phyloP scores from a whole-genome alignment of 2,888 invertebrate species.

The Cryptocephalus moraei region DNA sequence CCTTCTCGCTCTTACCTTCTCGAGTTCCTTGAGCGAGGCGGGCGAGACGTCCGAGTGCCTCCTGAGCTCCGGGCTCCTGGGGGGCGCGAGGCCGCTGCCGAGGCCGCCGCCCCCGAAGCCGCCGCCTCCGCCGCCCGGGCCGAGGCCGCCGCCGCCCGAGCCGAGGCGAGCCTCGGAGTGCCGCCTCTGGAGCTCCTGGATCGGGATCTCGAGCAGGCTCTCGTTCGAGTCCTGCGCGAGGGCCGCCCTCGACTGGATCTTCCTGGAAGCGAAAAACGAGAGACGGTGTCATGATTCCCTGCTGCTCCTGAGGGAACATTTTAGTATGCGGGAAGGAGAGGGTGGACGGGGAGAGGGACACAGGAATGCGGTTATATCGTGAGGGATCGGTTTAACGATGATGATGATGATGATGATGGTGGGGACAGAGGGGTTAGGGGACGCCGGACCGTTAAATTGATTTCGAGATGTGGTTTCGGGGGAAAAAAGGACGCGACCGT shows the following conservation, averaged over 20 bases:
- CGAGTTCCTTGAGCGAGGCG: slow-evolving; percentile 77
- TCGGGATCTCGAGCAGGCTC: slow-evolving; percentile 69
- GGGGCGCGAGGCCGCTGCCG: slow-evolving; percentile 64
- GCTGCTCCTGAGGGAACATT: no score
- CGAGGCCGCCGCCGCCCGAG: slow-evolving; percentile 43
- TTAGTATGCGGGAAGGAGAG: no score
- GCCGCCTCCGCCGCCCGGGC: slow-evolving; percentile 41
- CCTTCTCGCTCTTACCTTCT: slow-evolving; percentile 62
- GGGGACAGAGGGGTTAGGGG: no score
- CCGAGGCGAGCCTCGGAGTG: slow-evolving; percentile 69
- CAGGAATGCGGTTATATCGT: no score
- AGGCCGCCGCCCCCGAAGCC: slow-evolving; percentile 43
- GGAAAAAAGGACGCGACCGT: no score
- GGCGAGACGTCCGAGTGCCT: slow-evolving; percentile 82
- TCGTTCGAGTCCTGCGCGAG: slow-evolving; percentile 78
- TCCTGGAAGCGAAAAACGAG: slow-evolving; percentile 28
- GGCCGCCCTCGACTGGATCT: slow-evolving; percentile 67
- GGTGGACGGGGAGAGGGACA: no score
- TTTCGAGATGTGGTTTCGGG: no score
- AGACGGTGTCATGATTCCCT: no score
- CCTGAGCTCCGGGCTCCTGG: slow-evolving; percentile 70
- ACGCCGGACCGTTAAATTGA: no score
- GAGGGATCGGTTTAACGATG: no score
- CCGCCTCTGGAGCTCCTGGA: slow-evolving; percentile 67
- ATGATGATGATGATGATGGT: no score